Base-by-base conservation (phyloP, 2,113 vertebrate species). In the Lampris megalopsis region DNA sequence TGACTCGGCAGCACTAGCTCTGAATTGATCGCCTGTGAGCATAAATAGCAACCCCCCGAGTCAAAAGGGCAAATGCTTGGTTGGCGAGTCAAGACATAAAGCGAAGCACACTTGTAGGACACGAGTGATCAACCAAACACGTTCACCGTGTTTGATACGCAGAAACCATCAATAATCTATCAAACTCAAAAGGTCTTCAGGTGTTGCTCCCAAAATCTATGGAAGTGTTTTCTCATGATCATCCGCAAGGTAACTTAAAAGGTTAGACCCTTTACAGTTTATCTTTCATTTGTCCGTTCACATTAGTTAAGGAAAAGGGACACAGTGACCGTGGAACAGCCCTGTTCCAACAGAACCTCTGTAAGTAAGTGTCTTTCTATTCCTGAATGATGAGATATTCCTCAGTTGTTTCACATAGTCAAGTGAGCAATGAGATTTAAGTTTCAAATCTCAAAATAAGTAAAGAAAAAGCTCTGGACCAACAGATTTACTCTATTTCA, bases 71-170 rank as follows among this genome's bases (percentile, higher is more conserved):
- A 59, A 71, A 74, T 38, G 56, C 67, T 79, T 61, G 40, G 58
- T 81, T 80, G 81, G 79, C 87, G 81, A 86, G 45, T 62, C 73
- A 79, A 83, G 73, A 77, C 53, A 57, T 63, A 66, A 68, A 78
- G 53, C 61, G 37, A 67, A 80, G 53, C 43, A 58, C 64, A 72
- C 75, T 53, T 60, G 40, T 72, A 63, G 47, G 80, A 70, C 9
- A 60, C 37, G 58, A 47, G 61, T 48, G 11, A 63, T 64, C 38
- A 59, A 82, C 75, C 45, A 77, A 84, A 80, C 77, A 84, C 79
- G 80, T 74, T 24, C 24, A 74, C 64, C 67, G 48, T 59, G 72
- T 67, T 73, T 71, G 40, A 77, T 13, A 57, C 50, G 48, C 35
- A 54, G 11, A 2, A 64, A 71, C 9, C 2, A 49, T 43, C 35